Percentiles rank a stretch among this genome's conserved stretches.
These are phyloP conservation scores for Euura saliciscinereae DNA, from an alignment of 1,140 invertebrate species.

Conservation along the genomic window DNA sequence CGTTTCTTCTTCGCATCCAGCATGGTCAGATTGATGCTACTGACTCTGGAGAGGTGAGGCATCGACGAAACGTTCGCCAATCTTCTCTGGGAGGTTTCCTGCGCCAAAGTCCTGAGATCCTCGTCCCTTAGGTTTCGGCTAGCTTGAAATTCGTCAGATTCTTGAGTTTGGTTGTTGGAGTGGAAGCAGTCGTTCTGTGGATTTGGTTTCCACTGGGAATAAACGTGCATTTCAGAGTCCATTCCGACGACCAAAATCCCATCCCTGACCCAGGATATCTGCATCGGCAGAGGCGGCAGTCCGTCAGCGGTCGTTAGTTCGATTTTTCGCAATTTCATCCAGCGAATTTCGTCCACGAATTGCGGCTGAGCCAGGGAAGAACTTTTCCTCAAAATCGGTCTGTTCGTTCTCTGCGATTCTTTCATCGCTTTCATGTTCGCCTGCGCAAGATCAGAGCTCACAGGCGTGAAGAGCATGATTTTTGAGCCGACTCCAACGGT, in stretches of 20 bases:
- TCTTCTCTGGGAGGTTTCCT: constrained; percentile 71
- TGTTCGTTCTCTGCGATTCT: constrained; percentile 77
- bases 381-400: constrained; percentile 84
- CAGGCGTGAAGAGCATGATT: constrained; percentile 82
- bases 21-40: constrained; percentile 82
- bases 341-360: constrained; percentile 87
- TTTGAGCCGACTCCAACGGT: constrained; percentile 96
- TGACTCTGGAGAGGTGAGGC: constrained; percentile 79
- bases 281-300: constrained; percentile 94
- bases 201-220: constrained; percentile 95
- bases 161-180: constrained; percentile 55
- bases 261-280: constrained; percentile 97
- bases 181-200: constrained; percentile 58
- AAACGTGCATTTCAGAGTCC: constrained; percentile 99
- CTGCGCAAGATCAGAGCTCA: constrained; percentile 88
- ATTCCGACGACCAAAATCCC: constrained; percentile 98
- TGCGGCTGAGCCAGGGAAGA: constrained; percentile 84
- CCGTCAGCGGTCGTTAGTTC: constrained; percentile 94
- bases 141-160: constrained; percentile 71
- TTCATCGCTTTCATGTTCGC: constrained; percentile 89
- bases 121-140: constrained; percentile 80
- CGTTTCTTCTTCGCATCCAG: constrained; percentile 74
- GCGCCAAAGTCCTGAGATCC: constrained; percentile 75
- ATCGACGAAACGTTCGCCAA: constrained; percentile 77
- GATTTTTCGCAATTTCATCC: constrained; percentile 95